Evolutionary conservation across 2,888 invertebrate species (phyloP), one percentile per base, ranked within the genome.

Genomic region (Sphaerophoria taeniata): DNA sequence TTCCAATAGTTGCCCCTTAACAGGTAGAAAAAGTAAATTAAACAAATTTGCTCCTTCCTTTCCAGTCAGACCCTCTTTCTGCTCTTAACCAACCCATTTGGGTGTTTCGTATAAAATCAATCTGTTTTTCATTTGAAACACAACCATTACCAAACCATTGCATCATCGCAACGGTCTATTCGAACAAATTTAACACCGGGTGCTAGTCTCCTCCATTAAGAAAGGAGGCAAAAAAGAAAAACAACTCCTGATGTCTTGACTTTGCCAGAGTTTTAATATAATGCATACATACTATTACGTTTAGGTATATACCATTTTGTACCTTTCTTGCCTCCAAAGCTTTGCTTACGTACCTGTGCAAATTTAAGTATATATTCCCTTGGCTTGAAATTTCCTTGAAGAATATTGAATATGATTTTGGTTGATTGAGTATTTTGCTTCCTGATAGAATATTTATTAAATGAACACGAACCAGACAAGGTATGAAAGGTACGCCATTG

Each of bases 371-470:
- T n/a, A n/a, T n/a, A n/a, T n/a, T n/a, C n/a, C n/a, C n/a, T n/a
- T n/a, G n/a, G n/a, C n/a, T n/a, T n/a, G 39, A 9, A 43, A 12
- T 9, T 53, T 69, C 31, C 55, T 65, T 45, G 49, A 60, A 67
- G 58, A 75, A 72, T 79, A 75, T 75, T 61, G 79, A 79, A 71
- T 84, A 75, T 75, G 79, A 75, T 84, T 75, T 75, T 47, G 45
- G 71, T 78, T 63, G 73, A 83, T 79, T 79, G 70, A 83, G 74
- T 79, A 70, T 74, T 79, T 74, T 63, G 36, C 47, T 77, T 51
- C 78, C 63, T 71, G 70, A 70, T 75, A 36, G 79, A 83, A 83
- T 83, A 78, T 82, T 77, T 77, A 82, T 77, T 69, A 63, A 47
- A 31, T 53, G 34, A 51, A 61, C 82, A 69, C 39, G 72, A 80